Conservation (phyloP, 2,797 vertebrate species). For the Megalops cyprinoides region DNA sequence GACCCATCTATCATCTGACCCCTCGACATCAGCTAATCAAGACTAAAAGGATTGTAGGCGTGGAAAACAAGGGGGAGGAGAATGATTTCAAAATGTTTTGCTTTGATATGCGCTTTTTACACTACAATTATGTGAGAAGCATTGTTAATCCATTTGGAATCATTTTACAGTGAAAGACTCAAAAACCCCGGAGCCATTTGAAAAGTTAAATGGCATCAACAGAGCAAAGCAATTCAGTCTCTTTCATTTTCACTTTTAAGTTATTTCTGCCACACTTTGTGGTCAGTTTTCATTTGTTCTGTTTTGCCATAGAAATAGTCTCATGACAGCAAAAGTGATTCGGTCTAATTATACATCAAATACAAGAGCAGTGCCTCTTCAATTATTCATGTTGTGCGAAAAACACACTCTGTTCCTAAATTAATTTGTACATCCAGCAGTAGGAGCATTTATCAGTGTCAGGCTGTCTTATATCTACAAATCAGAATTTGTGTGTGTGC, state of each 20-base stretch:
- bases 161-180: background rate
- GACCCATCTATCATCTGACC: background rate
- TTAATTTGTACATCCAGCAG: constrained; percentile 12
- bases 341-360: constrained; percentile 17
- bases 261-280: background rate
- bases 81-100: background rate
- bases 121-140: background rate
- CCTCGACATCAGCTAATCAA: background rate
- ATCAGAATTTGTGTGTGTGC: constrained; percentile 11
- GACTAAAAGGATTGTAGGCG: background rate
- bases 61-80: background rate
- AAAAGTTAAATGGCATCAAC: background rate
- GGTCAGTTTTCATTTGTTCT: constrained; percentile 14
- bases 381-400: background rate
- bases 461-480: background rate
- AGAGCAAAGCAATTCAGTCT: background rate
- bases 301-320: constrained; percentile 13
- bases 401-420: constrained; percentile 12
- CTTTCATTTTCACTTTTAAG: background rate
- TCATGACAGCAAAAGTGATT: constrained; percentile 14
- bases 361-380: background rate
- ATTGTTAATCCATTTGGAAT: constrained; percentile 13
- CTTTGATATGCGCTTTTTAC: too few species aligned
- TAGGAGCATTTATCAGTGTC: background rate
- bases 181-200: constrained; percentile 1